phyloP scores from a whole-genome alignment of 1,140 invertebrate genomes.

The Drosophila funebris region DNA sequence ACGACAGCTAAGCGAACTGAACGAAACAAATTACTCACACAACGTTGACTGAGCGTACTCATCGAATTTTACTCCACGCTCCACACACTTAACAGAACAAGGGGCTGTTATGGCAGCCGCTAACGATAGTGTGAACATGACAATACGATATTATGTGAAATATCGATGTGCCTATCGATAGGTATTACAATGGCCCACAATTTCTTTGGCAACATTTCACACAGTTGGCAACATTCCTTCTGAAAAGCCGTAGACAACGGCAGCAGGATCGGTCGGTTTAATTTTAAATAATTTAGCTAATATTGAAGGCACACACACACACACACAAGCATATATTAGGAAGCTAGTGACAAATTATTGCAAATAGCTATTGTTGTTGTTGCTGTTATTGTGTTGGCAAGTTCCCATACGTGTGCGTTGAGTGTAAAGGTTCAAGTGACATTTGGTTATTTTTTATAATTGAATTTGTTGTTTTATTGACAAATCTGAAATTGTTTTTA shows the following conservation, averaged over 20 bases:
- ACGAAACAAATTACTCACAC: no score
- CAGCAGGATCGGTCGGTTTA: constrained; percentile 37
- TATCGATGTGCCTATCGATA: no score
- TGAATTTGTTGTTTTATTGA: neutral
- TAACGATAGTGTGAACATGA: no score
- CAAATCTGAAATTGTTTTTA: neutral
- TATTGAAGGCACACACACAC: neutral
- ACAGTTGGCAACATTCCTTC: constrained; percentile 33
- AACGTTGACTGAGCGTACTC: no score
- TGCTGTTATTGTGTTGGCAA: neutral
- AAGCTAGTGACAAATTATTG: neutral
- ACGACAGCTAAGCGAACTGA: no score
- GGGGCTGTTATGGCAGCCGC: no score
- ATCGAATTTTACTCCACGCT: no score
- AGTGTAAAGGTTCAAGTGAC: neutral
- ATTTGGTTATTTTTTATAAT: neutral
- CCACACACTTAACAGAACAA: no score
- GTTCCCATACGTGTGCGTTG: neutral
- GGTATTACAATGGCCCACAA: no score
- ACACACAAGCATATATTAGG: neutral
- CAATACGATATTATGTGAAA: no score
- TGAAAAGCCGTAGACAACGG: constrained; percentile 27
- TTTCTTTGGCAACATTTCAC: constrained; percentile 22
- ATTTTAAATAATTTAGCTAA: constrained; percentile 6
- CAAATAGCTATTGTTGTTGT: neutral